Evolutionary conservation across 1,140 invertebrate genomes (phyloP).

Genomic region (Cecropterus lyciades): DNA sequence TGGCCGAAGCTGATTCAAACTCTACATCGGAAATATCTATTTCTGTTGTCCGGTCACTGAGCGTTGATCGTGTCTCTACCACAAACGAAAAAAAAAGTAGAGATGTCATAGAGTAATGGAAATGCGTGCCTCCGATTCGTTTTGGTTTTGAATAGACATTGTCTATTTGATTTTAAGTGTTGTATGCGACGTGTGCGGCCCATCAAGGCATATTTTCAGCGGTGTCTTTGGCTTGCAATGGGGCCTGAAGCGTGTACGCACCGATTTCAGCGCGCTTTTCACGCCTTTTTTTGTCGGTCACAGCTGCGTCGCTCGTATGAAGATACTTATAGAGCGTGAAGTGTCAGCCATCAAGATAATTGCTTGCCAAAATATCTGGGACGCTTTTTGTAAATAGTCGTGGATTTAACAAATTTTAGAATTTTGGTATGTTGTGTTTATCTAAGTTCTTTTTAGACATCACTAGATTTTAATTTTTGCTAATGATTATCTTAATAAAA

Average conservation of each 20-base stretch:
- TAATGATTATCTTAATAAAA: too few relatives aligned
- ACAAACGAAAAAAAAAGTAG: constrained; percentile 24
- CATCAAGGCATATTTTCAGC: constrained; percentile 72
- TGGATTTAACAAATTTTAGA: not conserved
- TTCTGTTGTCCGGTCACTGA: not conserved
- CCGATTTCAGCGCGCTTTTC: constrained; percentile 75
- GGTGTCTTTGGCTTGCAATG: constrained; percentile 70
- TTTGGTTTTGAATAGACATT: constrained; percentile 32
- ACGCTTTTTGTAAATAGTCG: constrained; percentile 33
- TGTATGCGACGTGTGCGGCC: constrained; percentile 75
- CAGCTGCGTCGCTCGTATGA: constrained; percentile 49
- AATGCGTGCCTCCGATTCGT: constrained; percentile 29
- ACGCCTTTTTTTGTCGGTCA: constrained; percentile 71
- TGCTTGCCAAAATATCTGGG: constrained; percentile 43
- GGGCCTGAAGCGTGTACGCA: constrained; percentile 68
- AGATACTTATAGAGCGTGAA: constrained; percentile 66
- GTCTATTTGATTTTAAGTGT: constrained; percentile 23
- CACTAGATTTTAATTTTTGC: too few relatives aligned
- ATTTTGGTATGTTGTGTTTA: too few relatives aligned
- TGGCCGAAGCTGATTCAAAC: not conserved
- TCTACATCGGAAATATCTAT: constrained; percentile 15
- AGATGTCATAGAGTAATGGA: constrained; percentile 33
- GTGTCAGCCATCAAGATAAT: constrained; percentile 66
- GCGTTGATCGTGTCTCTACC: constrained; percentile 14
- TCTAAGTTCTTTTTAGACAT: too few relatives aligned